A percentile compares a stretch with the other conserved stretches of the same genome.
phyloP scores from a whole-genome alignment of 2,888 invertebrate genomes.

The Eledone cirrhosa region DNA sequence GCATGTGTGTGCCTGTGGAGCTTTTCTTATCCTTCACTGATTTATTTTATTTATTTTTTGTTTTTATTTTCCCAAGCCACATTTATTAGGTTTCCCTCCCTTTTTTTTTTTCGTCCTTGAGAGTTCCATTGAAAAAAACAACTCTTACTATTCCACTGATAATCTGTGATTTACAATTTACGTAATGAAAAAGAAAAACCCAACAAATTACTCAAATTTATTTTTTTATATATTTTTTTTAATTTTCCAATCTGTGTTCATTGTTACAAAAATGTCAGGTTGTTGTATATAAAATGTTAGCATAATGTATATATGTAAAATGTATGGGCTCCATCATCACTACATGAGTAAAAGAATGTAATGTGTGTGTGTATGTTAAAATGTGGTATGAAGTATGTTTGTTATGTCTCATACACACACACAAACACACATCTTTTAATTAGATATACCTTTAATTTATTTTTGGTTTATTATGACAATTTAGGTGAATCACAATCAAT shows the following conservation, averaged over 20 bases:
- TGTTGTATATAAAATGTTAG: no score
- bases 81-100: not conserved
- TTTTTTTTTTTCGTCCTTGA: not conserved
- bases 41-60: not conserved
- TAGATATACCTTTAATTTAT: no score
- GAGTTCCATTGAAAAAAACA: not conserved
- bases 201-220: not conserved
- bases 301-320: no score
- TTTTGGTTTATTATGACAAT: no score
- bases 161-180: not conserved
- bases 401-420: not conserved
- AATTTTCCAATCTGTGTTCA: not conserved
- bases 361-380: no score
- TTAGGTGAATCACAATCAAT: no score
- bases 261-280: no score
- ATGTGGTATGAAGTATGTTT: not conserved
- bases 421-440: no score
- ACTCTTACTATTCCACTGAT: not conserved
- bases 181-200: not conserved
- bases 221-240: not conserved
- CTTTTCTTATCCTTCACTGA: no score
- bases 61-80: not conserved
- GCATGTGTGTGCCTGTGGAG: no score
- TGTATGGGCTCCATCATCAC: no score
- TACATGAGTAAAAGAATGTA: no score